A percentile compares a stretch with the other conserved stretches of the same genome.
These are phyloP conservation scores for Leptinotarsa lineolata DNA, from an alignment of 1,140 invertebrate species.

Conservation along the genomic window DNA sequence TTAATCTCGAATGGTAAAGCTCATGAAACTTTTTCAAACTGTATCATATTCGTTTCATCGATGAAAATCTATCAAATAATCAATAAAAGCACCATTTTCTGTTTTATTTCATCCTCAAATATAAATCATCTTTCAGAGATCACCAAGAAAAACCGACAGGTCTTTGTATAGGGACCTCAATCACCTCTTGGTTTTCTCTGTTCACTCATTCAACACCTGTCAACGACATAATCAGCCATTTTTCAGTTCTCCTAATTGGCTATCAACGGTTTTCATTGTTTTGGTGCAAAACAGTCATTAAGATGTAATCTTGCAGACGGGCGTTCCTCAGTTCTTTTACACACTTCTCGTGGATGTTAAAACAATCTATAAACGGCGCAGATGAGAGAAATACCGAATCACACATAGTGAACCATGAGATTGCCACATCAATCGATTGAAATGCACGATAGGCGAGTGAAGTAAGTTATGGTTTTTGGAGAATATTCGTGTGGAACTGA, in stretches of 20 bases:
- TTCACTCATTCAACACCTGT: neutral
- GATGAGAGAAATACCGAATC: neutral
- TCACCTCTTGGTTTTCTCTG: neutral
- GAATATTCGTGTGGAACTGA: neutral
- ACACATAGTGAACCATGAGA: neutral
- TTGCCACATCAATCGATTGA: neutral
- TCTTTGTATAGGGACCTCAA: too few relatives aligned
- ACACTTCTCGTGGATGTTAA: neutral
- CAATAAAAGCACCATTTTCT: neutral
- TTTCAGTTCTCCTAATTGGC: slow-evolving; percentile 5
- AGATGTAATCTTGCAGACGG: neutral
- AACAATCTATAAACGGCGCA: neutral
- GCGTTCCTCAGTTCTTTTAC: neutral
- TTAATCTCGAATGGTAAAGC: too few relatives aligned
- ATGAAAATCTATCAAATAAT: neutral
- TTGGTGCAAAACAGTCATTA: slow-evolving; percentile 12
- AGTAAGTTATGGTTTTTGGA: neutral
- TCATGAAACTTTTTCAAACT: neutral
- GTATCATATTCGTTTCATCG: neutral
- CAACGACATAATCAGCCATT: neutral
- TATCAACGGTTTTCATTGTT: slow-evolving; percentile 12
- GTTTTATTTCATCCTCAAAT: neutral
- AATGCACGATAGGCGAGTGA: neutral
- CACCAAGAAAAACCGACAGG: neutral
- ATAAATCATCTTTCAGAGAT: neutral